Base-by-base conservation (phyloP, 2,888 invertebrate species). In the Heliconius charithonia region DNA sequence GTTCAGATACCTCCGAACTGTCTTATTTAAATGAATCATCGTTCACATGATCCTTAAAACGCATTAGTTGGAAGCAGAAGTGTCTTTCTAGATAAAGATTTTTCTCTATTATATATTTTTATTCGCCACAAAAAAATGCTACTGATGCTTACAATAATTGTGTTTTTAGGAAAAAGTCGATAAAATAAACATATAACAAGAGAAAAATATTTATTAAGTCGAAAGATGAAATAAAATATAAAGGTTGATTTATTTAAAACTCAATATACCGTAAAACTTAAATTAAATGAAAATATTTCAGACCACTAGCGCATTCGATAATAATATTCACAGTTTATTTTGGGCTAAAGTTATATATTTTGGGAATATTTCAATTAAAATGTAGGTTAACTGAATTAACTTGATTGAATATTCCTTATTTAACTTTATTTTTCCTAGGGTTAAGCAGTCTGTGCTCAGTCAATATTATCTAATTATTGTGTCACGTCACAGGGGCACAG, bases 201-300 rank as follows among this genome's bases (percentile, higher is more conserved):
- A 45, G 16, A 16, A 4, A 16, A 45, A 16, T 45, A 45, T 45
- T 45, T 16, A 45, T 45, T 16, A 56, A 22, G 22, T 25, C 12
- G 59, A 59, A 10, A 0, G 59, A 4, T n/a, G n/a, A 9, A 22
- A 59, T 10, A 56, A 6, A 56, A n/a, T 56, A n/a, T 56, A n/a
- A 62, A 27, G 19, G 2, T 67, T n/a, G 37, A 1, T 67, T 67
- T 9, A 67, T n/a, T 41, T 41, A 67, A 67, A 67, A 67, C 41
- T 67, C 41, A 67, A 67, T 67, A 67, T 37, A 37, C 13, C 13
- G n/a, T 37, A 41, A n/a, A 67, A 67, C n/a, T 19, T n/a, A n/a
- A 67, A 67, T 37, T 37, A 13, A 67, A 67, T n/a, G 4, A 13
- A 67, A 41, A 25, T 67, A 67, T 41, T 67, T 27, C 27, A 19